These are phyloP conservation scores for Andricus grossulariae DNA, from an alignment of 1,140 invertebrate genomes.

Conservation along the genomic window DNA sequence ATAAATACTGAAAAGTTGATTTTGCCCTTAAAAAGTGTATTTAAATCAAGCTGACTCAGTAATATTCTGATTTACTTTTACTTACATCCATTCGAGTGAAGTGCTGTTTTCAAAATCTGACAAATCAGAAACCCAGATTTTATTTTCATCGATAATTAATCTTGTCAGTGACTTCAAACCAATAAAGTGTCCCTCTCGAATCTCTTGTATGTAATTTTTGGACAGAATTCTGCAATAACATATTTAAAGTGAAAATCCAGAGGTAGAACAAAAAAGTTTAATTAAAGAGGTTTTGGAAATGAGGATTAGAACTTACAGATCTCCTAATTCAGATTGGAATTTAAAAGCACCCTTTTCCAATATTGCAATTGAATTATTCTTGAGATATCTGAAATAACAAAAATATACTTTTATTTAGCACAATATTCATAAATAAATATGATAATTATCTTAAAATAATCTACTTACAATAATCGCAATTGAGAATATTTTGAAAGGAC, in stretches of 20 bases:
- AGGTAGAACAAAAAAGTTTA: too few species aligned
- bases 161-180: constrained; percentile 71
- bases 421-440: neutral
- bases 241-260: constrained; percentile 23
- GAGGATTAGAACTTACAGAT: constrained; percentile 59
- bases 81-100: constrained; percentile 73
- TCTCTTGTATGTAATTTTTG: constrained; percentile 71
- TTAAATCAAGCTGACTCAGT: too few species aligned
- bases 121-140: constrained; percentile 68
- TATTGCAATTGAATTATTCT: constrained; percentile 55
- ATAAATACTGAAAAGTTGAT: too few species aligned
- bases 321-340: constrained; percentile 56
- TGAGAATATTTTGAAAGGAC: constrained; percentile 53
- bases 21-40: too few species aligned
- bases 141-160: constrained; percentile 71
- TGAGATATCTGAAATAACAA: constrained; percentile 57
- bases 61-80: neutral
- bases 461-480: constrained; percentile 63
- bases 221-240: constrained; percentile 68
- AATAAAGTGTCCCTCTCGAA: constrained; percentile 67
- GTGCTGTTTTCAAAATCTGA: constrained; percentile 69
- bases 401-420: neutral
- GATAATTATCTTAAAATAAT: neutral
- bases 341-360: constrained; percentile 57
- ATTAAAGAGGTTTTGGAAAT: neutral